Base-by-base conservation (phyloP, 2,888 invertebrate species). In the Dusona sp. region DNA sequence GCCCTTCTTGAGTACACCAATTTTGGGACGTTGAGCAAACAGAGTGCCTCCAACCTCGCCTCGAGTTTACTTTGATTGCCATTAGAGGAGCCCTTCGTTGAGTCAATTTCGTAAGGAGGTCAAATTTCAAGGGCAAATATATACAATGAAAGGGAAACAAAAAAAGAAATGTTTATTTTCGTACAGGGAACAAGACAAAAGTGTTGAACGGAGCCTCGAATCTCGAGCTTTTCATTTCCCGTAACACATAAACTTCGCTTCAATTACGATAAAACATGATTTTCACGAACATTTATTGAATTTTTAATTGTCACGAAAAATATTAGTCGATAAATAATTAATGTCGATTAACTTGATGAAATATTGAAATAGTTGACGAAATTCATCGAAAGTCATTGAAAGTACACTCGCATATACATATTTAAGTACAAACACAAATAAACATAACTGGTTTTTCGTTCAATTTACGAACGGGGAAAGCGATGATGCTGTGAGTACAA, bases 401-500 rank as follows among this genome's bases (percentile, higher is more conserved):
- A 11, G 4, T 7, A 7, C 6, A 29, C 6, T 6, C 16, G 6
- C 29, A 29, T 61, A 61, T 61, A 61, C 29, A 29, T 16, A 61
- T 29, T 29, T 29, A 61, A 61, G 16, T 61, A 61, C 2, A 61
- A 29, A 29, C 29, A 29, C 1, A 13, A 16, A 61, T 4, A 29
- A n/a, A 67, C 38, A 22, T 7, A 1, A 65, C 9, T 38, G 11
- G 8, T n/a, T 67, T 1, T n/a, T n/a, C 8, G 3, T 25, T 74
- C 36, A 54, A 54, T 74, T 67, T 11, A 42, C 33, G 8, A 29
- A 70, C 13, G 33, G 42, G 7, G 77, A 83, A 7, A 74, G 7
- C 19, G 61, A 74, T 19, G 78, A 89, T 51, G 87, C 80, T 61
- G 96, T 96, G 86, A 96, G 94, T 65, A 96, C 96, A 72, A 96